Evolutionary conservation across 2,888 invertebrate species (phyloP).

Genomic region (Cynaeus angustus): DNA sequence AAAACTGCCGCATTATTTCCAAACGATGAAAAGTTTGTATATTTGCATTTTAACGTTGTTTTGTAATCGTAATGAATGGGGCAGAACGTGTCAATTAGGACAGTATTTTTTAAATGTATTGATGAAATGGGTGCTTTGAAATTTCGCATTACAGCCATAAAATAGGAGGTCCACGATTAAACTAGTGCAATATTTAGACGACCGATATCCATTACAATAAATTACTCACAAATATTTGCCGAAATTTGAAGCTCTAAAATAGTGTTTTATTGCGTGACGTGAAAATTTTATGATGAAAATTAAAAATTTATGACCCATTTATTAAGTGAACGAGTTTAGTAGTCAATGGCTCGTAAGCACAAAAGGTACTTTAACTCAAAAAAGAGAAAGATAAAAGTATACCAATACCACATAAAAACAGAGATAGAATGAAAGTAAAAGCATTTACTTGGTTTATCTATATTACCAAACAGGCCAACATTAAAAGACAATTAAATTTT

Average conservation of each 20-base stretch:
- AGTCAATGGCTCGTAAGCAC: too few relatives aligned
- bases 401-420: too few relatives aligned
- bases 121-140: slow-evolving; percentile 21
- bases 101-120: slow-evolving; percentile 19
- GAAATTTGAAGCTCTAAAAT: neutral
- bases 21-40: slow-evolving; percentile 42
- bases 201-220: slow-evolving; percentile 21
- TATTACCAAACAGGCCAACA: too few relatives aligned
- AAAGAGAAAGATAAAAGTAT: too few relatives aligned
- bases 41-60: slow-evolving; percentile 24
- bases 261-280: slow-evolving; percentile 2
- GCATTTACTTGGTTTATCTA: too few relatives aligned
- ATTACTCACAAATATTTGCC: slow-evolving; percentile 35
- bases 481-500: too few relatives aligned
- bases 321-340: neutral
- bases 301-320: slow-evolving; percentile 7
- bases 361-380: too few relatives aligned
- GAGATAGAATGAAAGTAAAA: too few relatives aligned
- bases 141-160: slow-evolving; percentile 18
- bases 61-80: slow-evolving; percentile 36
- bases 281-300: neutral
- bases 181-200: slow-evolving; percentile 8
- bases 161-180: slow-evolving; percentile 21
- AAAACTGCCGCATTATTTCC: slow-evolving; percentile 27
- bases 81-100: slow-evolving; percentile 35